Percentiles rank a stretch among this genome's conserved stretches.
phyloP scores from a whole-genome alignment of 2,888 invertebrate species.

The Eilema griseolum region DNA sequence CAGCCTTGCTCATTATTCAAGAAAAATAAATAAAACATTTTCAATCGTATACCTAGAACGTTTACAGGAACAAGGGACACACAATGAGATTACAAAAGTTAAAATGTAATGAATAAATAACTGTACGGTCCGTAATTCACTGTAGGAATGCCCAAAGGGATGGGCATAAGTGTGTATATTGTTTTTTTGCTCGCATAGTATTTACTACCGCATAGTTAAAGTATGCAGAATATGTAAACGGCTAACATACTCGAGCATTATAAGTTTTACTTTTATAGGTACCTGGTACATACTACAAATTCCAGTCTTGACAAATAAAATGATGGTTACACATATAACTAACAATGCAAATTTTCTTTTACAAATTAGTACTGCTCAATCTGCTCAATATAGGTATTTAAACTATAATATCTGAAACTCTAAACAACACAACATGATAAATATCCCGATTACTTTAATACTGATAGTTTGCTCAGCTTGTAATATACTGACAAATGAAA shows the following conservation, averaged over 20 bases:
- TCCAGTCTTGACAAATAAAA: background rate
- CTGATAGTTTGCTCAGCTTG: too few relatives aligned
- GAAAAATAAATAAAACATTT: slow-evolving; percentile 20
- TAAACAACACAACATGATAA: too few relatives aligned
- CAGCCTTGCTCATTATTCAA: background rate
- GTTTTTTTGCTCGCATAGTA: slow-evolving; percentile 9
- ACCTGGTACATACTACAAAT: too few relatives aligned
- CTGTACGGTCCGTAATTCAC: slow-evolving; percentile 23
- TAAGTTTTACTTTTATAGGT: background rate
- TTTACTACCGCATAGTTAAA: slow-evolving; percentile 4
- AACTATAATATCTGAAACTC: too few relatives aligned
- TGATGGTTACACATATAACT: background rate
- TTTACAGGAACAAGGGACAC: slow-evolving; percentile 18
- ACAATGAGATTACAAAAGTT: slow-evolving; percentile 26
- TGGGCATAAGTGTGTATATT: slow-evolving; percentile 9
- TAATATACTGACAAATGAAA: background rate
- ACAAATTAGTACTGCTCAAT: too few relatives aligned
- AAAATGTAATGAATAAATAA: slow-evolving; percentile 30
- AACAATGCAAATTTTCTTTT: too few relatives aligned
- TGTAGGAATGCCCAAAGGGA: slow-evolving; percentile 24
- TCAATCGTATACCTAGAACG: slow-evolving; percentile 16
- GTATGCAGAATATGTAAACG: slow-evolving; percentile 7
- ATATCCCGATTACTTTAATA: too few relatives aligned
- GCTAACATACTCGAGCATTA: background rate
- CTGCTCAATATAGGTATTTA: too few relatives aligned